Base-by-base conservation (phyloP, 2,797 vertebrate genomes). In the Chloroceryle amazona region DNA sequence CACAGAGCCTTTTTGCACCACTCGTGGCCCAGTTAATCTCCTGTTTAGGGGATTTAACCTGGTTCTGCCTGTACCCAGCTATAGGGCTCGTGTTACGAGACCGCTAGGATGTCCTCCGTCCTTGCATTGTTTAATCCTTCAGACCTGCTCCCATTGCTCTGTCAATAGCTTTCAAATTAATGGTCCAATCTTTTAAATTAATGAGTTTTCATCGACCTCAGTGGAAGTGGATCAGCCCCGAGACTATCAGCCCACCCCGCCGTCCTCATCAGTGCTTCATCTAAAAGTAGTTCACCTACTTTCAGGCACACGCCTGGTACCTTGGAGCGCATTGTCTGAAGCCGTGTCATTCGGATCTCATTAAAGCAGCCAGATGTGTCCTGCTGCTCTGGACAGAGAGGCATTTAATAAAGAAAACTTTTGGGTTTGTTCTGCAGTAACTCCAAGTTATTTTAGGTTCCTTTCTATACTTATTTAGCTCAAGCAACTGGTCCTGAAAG, bases 141-240 rank as follows among this genome's bases (percentile, higher is more conserved):
- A 58, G 46, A 4, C 25, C 29, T 37, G 35, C 74, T 82, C 84
- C 81, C 49, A 5, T 67, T 49, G 71, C 81, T 90, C 87, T 86
- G 90, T 46, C 90, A 68, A 16, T 16, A 71, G 58, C 33, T 37
- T 22, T 20, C 66, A 11, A 86, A 92, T 79, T 84, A 81, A 75
- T 2, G 35, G 35, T 28, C 26, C 67, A 60, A 11, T 49, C 92
- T 84, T 60, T 39, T 19, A 39, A 94, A 94, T 80, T 82, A 89
- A 97, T 82, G 95, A 91, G 74, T 85, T 96, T 62, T 20, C 78
- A 51, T 66, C 6, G 7, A 67, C 67, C 94, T 87, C 12, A 7
- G 71, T 89, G 89, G 83, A 91, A 92, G 67, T 76, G 93, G 89
- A 91, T 80, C 89, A 86, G 89, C 62, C 29, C 3, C 2, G 44